phyloP scores from a whole-genome alignment of 2,888 invertebrate genomes.

The Apamea sordens region DNA sequence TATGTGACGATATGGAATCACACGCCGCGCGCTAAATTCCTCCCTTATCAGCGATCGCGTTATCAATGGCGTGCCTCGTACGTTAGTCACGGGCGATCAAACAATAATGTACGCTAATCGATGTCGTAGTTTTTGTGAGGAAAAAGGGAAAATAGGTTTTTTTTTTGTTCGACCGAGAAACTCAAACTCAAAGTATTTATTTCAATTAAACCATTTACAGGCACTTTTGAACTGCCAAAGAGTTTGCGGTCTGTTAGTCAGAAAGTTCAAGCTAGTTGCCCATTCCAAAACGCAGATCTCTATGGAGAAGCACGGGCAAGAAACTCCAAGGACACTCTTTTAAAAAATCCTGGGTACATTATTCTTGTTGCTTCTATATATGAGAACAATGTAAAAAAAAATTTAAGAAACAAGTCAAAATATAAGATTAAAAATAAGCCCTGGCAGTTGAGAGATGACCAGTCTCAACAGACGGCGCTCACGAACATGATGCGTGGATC shows the following conservation, averaged over 20 bases:
- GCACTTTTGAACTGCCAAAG: neutral
- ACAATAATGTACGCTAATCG: constrained; percentile 15
- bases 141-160: neutral
- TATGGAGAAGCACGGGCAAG: too few species aligned
- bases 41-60: constrained; percentile 30
- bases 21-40: constrained; percentile 42
- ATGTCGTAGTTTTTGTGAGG: neutral
- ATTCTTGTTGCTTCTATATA: too few species aligned
- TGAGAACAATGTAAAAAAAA: too few species aligned
- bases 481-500: too few species aligned
- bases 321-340: neutral
- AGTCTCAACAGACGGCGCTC: too few species aligned
- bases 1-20: constrained; percentile 23
- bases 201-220: neutral
- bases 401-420: too few species aligned
- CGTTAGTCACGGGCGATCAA: constrained; percentile 32
- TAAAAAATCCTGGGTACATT: neutral
- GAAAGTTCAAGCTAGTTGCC: neutral
- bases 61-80: constrained; percentile 41
- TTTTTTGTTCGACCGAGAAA: neutral
- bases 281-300: neutral
- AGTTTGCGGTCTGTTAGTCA: neutral
- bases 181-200: neutral
- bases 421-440: too few species aligned
- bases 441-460: too few species aligned